phyloP scores from a whole-genome alignment of 1,140 invertebrate species.

The Euura saliciscinereae region DNA sequence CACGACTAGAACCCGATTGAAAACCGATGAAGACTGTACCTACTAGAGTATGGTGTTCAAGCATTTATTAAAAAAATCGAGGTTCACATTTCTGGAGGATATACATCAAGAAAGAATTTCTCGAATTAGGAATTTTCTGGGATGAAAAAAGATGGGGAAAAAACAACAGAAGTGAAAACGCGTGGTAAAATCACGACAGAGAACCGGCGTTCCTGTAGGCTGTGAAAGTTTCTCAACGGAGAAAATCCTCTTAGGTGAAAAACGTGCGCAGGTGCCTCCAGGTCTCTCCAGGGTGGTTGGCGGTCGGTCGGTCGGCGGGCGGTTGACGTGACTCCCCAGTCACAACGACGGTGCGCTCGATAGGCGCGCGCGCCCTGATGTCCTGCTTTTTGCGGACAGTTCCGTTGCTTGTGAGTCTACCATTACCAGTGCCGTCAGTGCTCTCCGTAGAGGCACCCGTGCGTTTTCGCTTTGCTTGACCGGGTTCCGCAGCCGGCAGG shows the following conservation, averaged over 20 bases:
- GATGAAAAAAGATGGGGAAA: too few species aligned
- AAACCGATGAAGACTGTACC: too few species aligned
- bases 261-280: background rate
- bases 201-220: too few species aligned
- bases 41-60: too few species aligned
- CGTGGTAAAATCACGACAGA: too few species aligned
- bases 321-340: slow-evolving; percentile 20
- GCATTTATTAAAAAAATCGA: too few species aligned
- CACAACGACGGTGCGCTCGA: slow-evolving; percentile 44
- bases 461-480: slow-evolving; percentile 43
- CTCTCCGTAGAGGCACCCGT: slow-evolving; percentile 57
- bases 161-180: too few species aligned
- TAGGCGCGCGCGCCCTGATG: slow-evolving; percentile 51
- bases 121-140: too few species aligned
- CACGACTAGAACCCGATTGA: too few species aligned
- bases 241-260: background rate
- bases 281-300: background rate
- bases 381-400: slow-evolving; percentile 41
- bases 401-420: slow-evolving; percentile 18
- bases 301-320: slow-evolving; percentile 13
- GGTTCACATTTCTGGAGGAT: too few species aligned
- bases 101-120: too few species aligned
- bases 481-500: slow-evolving; percentile 21
- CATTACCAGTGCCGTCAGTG: slow-evolving; percentile 54
- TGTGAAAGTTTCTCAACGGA: too few species aligned